Evolutionary conservation across 2,888 invertebrate species (phyloP).

Genomic region (Endotricha flammealis): DNA sequence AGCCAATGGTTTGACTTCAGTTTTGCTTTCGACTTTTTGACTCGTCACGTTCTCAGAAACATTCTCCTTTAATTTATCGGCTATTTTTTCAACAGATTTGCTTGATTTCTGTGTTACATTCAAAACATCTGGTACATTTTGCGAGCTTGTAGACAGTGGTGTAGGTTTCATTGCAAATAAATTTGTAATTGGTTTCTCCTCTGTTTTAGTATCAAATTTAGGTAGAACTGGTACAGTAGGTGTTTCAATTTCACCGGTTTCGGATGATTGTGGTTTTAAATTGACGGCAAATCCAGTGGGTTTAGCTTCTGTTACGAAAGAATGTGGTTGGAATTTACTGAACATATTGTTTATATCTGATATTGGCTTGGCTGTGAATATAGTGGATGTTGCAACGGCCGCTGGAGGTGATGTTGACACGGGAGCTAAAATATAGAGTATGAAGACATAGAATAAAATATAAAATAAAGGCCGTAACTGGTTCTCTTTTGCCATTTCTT

Average conservation of each 20-base stretch:
- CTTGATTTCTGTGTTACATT: conserved; percentile 37
- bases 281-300: conserved; percentile 8
- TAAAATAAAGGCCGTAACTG: too few species aligned
- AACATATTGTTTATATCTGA: conserved; percentile 47
- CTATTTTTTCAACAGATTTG: conserved; percentile 30
- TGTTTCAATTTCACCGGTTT: conserved; percentile 55
- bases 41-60: conserved; percentile 37
- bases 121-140: conserved; percentile 41
- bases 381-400: conserved; percentile 23
- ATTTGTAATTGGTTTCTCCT: conserved; percentile 44
- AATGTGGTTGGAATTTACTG: conserved; percentile 41
- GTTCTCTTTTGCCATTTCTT: too few species aligned
- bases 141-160: conserved; percentile 25
- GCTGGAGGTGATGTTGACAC: conserved; percentile 32
- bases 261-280: conserved; percentile 23
- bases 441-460: too few species aligned
- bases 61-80: conserved; percentile 45
- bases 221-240: conserved; percentile 26
- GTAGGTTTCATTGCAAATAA: conserved; percentile 44
- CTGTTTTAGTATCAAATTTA: conserved; percentile 27
- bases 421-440: conserved; percentile 7
- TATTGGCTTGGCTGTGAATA: conserved; percentile 52
- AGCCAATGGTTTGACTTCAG: conserved; percentile 38
- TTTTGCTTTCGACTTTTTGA: conserved; percentile 31
- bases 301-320: conserved; percentile 30